These are phyloP conservation scores for Pygoscelis adeliae DNA, from an alignment of 2,113 vertebrate species.

Conservation along the genomic window DNA sequence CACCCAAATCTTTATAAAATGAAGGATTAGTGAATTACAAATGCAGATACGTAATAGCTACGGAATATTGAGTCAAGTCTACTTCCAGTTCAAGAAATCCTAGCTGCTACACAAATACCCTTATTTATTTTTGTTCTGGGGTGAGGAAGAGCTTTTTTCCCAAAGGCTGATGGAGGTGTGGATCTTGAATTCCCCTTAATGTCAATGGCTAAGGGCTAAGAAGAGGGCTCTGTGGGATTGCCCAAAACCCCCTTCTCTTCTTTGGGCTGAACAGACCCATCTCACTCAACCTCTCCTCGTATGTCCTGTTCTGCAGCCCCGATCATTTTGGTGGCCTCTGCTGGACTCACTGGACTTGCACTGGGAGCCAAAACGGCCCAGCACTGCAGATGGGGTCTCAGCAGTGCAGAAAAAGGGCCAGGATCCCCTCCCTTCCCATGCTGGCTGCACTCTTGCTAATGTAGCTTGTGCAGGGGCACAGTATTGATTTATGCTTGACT, in stretches of 20 bases:
- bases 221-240: background rate
- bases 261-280: background rate
- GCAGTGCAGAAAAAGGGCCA: background rate
- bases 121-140: background rate
- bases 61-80: background rate
- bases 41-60: background rate
- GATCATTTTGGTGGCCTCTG: background rate
- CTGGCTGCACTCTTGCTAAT: background rate
- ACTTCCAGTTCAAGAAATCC: background rate
- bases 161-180: background rate
- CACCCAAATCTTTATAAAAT: background rate
- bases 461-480: background rate
- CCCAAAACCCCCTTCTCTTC: background rate
- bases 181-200: background rate
- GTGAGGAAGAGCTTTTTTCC: background rate
- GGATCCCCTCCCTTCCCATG: background rate
- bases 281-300: background rate
- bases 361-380: background rate
- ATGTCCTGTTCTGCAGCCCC: background rate
- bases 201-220: background rate
- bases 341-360: background rate
- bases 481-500: too few relatives aligned
- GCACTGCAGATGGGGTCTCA: background rate
- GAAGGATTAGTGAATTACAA: background rate
- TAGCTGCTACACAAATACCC: background rate